A percentile compares a stretch with the other conserved stretches of the same genome.
Conservation (phyloP, 2,888 invertebrate genomes). For the Brachyptera putata region DNA sequence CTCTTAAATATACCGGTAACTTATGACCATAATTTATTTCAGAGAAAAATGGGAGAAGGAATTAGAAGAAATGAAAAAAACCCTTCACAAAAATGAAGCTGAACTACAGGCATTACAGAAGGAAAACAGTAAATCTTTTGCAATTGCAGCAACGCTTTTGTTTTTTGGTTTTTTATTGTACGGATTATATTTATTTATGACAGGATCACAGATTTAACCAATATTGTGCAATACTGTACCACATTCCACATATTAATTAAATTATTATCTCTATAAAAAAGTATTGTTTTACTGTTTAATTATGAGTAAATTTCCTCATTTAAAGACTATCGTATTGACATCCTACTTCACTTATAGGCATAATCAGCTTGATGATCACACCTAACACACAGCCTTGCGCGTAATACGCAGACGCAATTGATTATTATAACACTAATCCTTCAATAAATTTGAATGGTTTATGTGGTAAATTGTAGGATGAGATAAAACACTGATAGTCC, state of each 20-base stretch:
- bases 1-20: not conserved
- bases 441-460: too few relatives aligned
- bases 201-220: not conserved
- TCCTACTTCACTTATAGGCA: too few relatives aligned
- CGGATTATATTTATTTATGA: slow-evolving; percentile 25
- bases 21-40: not conserved
- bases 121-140: slow-evolving; percentile 30
- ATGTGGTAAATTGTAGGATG: too few relatives aligned
- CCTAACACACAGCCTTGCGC: too few relatives aligned
- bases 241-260: not conserved
- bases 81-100: slow-evolving; percentile 15
- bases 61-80: slow-evolving; percentile 21
- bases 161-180: slow-evolving; percentile 27
- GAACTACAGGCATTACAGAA: slow-evolving; percentile 26
- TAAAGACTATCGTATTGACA: too few relatives aligned
- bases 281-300: too few relatives aligned
- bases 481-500: not conserved
- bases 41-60: slow-evolving; percentile 27
- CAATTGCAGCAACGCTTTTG: slow-evolving; percentile 25
- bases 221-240: not conserved
- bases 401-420: too few relatives aligned
- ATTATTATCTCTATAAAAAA: not conserved
- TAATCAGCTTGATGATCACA: too few relatives aligned
- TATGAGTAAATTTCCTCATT: too few relatives aligned
- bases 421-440: too few relatives aligned